A percentile compares a stretch with the other conserved stretches of the same genome.
Conservation (phyloP, 2,113 vertebrate species). For the Machaerirhynchus nigripectus region DNA sequence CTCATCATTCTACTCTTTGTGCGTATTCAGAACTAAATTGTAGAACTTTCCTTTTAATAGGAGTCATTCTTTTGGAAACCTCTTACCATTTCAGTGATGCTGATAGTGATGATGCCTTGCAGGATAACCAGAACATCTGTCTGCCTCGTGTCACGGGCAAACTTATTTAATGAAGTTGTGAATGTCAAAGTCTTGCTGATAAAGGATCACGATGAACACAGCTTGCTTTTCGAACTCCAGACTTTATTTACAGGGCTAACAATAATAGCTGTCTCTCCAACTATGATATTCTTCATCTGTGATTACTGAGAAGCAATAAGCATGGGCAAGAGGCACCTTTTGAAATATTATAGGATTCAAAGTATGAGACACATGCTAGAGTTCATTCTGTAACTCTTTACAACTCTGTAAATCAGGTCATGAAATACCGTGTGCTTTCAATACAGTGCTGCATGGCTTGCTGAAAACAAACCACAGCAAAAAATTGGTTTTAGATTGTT, state of each 20-base stretch:
- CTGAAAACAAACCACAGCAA: not conserved
- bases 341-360: not conserved
- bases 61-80: not conserved
- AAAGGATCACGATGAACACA: not conserved
- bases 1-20: not conserved
- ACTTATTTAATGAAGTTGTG: slow-evolving; percentile 46
- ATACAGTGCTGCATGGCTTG: not conserved
- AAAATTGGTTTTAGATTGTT: not conserved
- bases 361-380: not conserved
- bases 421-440: not conserved
- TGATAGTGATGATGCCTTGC: not conserved
- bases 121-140: not conserved
- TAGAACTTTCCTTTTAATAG: not conserved
- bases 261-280: not conserved
- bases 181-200: slow-evolving; percentile 11
- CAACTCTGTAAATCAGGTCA: not conserved
- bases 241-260: not conserved
- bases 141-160: not conserved
- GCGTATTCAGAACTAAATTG: not conserved
- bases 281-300: not conserved
- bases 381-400: not conserved
- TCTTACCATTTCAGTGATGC: not conserved
- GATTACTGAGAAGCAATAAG: not conserved
- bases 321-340: not conserved
- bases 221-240: not conserved